Evolutionary conservation across 2,888 invertebrate species (phyloP), one percentile per base, ranked within the genome.

Genomic region (Hecatera dysodea): DNA sequence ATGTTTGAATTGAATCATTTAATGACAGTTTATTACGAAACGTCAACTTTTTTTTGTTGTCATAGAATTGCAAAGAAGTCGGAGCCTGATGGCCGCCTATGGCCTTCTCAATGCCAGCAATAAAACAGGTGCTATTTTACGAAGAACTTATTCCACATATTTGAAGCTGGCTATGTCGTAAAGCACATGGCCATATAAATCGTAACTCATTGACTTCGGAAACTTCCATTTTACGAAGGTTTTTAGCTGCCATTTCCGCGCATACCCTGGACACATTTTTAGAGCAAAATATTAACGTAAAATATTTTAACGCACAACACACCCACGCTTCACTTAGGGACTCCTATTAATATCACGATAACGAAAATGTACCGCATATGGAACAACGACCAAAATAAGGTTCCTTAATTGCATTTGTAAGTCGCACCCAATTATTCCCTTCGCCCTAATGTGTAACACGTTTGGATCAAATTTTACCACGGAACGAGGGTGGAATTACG

Each of bases 341-440:
- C 12, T 33, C n/a, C 3, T 48, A 63, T 59, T 33, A 39, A 29
- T 50, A 33, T 5, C 22, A 33, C 12, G 56, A 12, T 27, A 65
- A 48, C 22, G 27, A 48, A 59, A 59, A 62, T 44, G 33, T 61
- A 42, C 24, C 11, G 44, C 11, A 15, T n/a, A 53, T 27, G 27
- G 62, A 44, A 57, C 63, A 72, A 63, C 22, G 48, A 36, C 50
- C 57, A 44, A 61, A 70, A 29, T 57, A 33, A 59, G 63, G 27
- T 56, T 19, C 24, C 48, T 17, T 72, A 79, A 79, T 64, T 64
- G 53, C 50, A 56, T 80, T 80, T 62, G 11, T 67, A 67, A 55
- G 53, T 60, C 29, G n/a, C 46, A 27, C 55, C 44, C 33, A 64
- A 81, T 75, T 76, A 64, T 76, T 42, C 39, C 22, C 19, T 22